phyloP scores from a whole-genome alignment of 2,888 invertebrate genomes.

The Limnephilus marmoratus region DNA sequence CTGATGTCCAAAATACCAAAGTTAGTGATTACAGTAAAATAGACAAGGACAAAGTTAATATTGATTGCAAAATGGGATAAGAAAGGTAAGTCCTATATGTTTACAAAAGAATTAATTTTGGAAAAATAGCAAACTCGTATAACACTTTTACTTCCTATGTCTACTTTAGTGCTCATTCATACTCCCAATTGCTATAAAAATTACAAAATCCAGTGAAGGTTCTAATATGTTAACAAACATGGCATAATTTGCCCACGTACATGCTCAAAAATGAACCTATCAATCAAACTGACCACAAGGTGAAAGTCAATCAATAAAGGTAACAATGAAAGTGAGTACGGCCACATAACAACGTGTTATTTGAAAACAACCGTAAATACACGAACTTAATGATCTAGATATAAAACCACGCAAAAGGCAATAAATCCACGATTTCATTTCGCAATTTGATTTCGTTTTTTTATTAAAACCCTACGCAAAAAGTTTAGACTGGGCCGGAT shows the following conservation, averaged over 20 bases:
- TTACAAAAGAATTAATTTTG: background rate
- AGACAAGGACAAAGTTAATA: background rate
- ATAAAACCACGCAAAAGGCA: constrained; percentile 21
- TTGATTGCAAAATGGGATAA: background rate
- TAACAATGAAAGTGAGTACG: constrained; percentile 16
- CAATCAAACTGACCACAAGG: constrained; percentile 33
- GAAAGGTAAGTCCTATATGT: background rate
- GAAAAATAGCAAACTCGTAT: background rate
- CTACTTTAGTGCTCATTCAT: background rate
- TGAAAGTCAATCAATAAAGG: constrained; percentile 40
- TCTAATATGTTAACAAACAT: background rate
- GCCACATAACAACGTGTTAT: constrained; percentile 7
- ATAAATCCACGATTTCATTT: constrained; percentile 20
- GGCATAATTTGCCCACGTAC: background rate
- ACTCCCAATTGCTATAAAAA: background rate
- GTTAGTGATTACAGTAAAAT: background rate
- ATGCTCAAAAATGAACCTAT: constrained; percentile 13
- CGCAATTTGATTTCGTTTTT: constrained; percentile 36
- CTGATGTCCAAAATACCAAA: background rate
- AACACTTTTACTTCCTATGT: background rate
- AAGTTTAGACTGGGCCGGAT: background rate
- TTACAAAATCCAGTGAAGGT: background rate
- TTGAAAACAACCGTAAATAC: constrained; percentile 2
- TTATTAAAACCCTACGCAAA: background rate
- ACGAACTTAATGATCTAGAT: constrained; percentile 18